Percentiles rank a stretch among this genome's conserved stretches.
Evolutionary conservation across 1,140 invertebrate genomes (phyloP).

Genomic region (Anoplophora glabripennis): DNA sequence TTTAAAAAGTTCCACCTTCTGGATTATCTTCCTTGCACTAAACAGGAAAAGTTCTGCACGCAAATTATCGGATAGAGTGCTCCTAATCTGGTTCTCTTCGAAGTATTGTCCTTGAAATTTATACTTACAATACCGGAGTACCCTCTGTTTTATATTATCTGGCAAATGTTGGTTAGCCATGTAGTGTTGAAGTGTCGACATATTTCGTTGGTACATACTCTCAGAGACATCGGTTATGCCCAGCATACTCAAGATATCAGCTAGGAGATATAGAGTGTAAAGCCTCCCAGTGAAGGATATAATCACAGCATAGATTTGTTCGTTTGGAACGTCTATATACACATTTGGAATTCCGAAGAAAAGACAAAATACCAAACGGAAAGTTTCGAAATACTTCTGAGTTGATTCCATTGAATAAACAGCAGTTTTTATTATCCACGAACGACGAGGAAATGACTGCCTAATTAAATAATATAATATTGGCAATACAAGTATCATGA

Average conservation of each 20-base stretch:
- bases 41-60: constrained; percentile 49
- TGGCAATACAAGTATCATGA: too few relatives aligned
- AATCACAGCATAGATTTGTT: constrained; percentile 13
- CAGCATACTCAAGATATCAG: constrained; percentile 18
- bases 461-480: neutral
- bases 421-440: neutral
- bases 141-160: constrained; percentile 6
- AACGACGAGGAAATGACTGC: too few relatives aligned
- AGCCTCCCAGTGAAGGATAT: constrained; percentile 18
- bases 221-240: constrained; percentile 25
- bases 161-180: constrained; percentile 22
- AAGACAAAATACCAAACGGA: constrained; percentile 10
- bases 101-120: constrained; percentile 24
- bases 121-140: constrained; percentile 16
- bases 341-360: constrained; percentile 13
- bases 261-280: constrained; percentile 22
- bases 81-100: constrained; percentile 24
- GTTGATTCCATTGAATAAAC: neutral
- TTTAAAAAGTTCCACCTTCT: constrained; percentile 48
- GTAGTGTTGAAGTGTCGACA: constrained; percentile 13
- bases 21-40: constrained; percentile 45
- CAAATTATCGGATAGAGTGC: constrained; percentile 26
- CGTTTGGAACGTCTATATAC: neutral
- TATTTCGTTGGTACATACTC: constrained; percentile 22
- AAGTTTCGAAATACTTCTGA: constrained; percentile 7